Evolutionary conservation across 2,113 vertebrate genomes (phyloP), one percentile per base, ranked within the genome.

Genomic region (Ameiurus melas): DNA sequence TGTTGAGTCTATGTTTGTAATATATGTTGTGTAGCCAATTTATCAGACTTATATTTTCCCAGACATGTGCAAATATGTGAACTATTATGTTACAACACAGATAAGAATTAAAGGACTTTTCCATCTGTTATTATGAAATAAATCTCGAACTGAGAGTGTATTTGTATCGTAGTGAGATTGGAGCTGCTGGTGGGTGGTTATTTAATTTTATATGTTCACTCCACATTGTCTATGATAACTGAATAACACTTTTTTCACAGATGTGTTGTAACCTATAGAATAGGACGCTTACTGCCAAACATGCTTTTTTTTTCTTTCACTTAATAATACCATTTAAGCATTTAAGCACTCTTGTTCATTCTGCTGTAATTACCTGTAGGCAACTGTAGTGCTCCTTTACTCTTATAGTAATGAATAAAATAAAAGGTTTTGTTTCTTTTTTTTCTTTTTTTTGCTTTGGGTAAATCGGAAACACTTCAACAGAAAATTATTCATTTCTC

Each of bases 261-360:
- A 60, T 82, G 25, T 53, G 30, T 53, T 82, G 60, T 82, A 82
- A 82, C 9, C 33, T 82, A 39, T 60, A 60, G 19, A 60, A 82
- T 25, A 82, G 55, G n/a, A 20, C 3, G 2, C 60, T 36, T 80
- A 33, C 12, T 80, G 78, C 7, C 53, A 39, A 39, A 39, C 36
- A 57, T 81, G 19, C 8, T 36, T 82, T 55, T 81, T 81, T 81
- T 36, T 36, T 9, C 53, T 36, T 82, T 60, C 60, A 36, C 55
- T 36, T 33, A 81, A 57, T 22, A 79, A 30, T 39, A 58, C 16
- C 20, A 57, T 12, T 58, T 33, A 57, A 81, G 53, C 53, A 58
- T 30, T 58, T 30, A 79, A 73, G 77, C 25, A 81, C 2, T 57
- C n/a, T 58, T 57, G 53, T 33, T 47, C 4, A 58, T 36, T 58